Percentiles rank a stretch among this genome's conserved stretches.
Evolutionary conservation across 2,113 vertebrate species (phyloP).

Genomic region (Gopherus flavomarginatus): DNA sequence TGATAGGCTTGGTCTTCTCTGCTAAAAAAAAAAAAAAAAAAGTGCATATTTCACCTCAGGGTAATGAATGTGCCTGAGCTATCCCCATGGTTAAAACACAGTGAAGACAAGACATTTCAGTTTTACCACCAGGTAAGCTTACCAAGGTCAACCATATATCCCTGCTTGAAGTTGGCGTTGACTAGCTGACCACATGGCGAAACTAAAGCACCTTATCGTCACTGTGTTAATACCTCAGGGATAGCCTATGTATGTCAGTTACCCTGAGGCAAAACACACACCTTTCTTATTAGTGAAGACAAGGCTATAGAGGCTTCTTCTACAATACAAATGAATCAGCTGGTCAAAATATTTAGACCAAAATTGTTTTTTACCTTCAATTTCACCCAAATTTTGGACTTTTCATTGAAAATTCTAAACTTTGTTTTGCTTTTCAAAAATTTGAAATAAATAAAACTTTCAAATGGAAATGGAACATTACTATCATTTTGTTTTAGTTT

Average conservation of each 20-base stretch:
- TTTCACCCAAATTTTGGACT: not conserved
- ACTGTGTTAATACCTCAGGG: not conserved
- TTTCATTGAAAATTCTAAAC: not conserved
- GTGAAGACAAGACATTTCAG: conserved; percentile 18
- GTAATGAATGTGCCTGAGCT: not conserved
- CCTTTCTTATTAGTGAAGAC: no score
- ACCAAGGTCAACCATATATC: not conserved
- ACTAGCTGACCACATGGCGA: not conserved
- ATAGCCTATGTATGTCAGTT: not conserved
- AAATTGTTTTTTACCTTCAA: not conserved
- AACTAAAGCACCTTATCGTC: not conserved
- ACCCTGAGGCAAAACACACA: not conserved
- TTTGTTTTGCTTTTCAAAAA: not conserved
- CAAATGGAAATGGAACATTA: not conserved
- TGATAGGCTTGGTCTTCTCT: not conserved
- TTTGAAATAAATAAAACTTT: accelerated
- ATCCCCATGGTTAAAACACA: not conserved
- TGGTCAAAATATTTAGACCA: not conserved
- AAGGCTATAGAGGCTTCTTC: not conserved
- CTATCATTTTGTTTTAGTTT: not conserved
- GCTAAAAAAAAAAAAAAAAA: not conserved
- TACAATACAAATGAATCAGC: not conserved
- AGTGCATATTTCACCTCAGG: not conserved
- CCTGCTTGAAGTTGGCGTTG: no score
- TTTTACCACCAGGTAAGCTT: conserved; percentile 16